A percentile compares a stretch with the other conserved stretches of the same genome.
Conservation (phyloP, 23 tunicate species). For the Aplidium turbinatum region DNA sequence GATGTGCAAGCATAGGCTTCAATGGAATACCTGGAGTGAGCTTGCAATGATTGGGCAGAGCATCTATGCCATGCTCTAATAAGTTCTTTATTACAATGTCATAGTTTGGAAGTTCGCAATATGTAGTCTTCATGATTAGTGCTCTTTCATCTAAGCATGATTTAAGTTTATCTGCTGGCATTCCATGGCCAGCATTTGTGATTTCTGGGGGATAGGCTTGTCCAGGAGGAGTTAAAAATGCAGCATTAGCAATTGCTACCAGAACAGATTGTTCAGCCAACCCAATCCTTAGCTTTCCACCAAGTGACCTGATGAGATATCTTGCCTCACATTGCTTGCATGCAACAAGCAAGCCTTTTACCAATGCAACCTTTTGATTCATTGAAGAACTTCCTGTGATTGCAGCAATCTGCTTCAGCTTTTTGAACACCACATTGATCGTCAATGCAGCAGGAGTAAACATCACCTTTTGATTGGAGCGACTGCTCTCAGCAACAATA, state of each 20-base stretch:
- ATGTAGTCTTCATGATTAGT: conserved; percentile 74
- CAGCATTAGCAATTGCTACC: conserved; percentile 87
- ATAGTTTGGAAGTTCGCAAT: conserved; percentile 96
- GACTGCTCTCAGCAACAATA: conserved; percentile 84
- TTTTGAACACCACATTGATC: conserved; percentile 71
- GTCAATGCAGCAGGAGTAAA: conserved; percentile 85
- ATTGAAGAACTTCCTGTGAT: conserved; percentile 84
- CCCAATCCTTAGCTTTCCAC: conserved; percentile 94
- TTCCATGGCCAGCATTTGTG: conserved; percentile 52
- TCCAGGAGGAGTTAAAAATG: conserved; percentile 81
- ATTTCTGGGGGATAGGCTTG: conserved; percentile 81
- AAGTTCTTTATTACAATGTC: conserved; percentile 60
- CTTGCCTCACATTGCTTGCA: conserved; percentile 93
- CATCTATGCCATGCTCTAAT: conserved; percentile 78
- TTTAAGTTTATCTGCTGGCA: conserved; percentile 51
- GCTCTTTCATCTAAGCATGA: conserved; percentile 71
- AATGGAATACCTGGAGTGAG: conserved; percentile 93
- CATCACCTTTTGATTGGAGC: conserved; percentile 92
- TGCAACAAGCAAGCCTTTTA: conserved; percentile 82
- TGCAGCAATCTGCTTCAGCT: conserved; percentile 86
- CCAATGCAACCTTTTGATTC: conserved; percentile 75
- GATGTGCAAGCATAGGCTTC: conserved; percentile 98
- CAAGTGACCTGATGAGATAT: conserved; percentile 76
- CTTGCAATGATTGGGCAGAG: conserved; percentile 77
- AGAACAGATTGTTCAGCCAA: conserved; percentile 95